Conservation (phyloP, 2,888 invertebrate species). For the Pollenia amentaria region DNA sequence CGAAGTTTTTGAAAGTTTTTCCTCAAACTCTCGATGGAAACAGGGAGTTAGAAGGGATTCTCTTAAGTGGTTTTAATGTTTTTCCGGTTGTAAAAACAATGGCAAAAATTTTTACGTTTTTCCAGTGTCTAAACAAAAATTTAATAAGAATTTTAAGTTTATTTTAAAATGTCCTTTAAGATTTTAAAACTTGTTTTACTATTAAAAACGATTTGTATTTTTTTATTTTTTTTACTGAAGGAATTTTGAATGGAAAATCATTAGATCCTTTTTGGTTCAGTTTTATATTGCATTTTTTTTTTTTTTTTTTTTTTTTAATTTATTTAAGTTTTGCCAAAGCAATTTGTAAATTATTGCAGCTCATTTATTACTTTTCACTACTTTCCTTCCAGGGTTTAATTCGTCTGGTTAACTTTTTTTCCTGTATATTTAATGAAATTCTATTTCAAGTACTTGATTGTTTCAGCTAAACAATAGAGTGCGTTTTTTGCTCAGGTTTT, state of each 20-base stretch:
- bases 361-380: conserved; percentile 40
- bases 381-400: conserved; percentile 20
- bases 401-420: conserved; percentile 19
- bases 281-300: conserved; percentile 9
- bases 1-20: conserved; percentile 35
- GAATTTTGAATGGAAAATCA: background rate
- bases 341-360: conserved; percentile 64
- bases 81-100: conserved; percentile 63
- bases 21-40: background rate
- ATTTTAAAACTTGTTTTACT: background rate
- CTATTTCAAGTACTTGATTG: conserved; percentile 35
- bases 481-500: conserved; percentile 36
- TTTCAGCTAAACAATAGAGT: conserved; percentile 48
- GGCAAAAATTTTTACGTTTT: conserved; percentile 12
- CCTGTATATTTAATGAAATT: conserved; percentile 27
- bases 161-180: conserved; percentile 16
- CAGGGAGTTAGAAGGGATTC: background rate
- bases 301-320: conserved; percentile 29
- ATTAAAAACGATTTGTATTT: too few species aligned
- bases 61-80: conserved; percentile 63
- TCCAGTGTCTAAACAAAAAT: background rate
- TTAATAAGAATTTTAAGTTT: background rate
- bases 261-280: background rate
- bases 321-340: conserved; percentile 58
- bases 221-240: too few species aligned